A percentile compares a stretch with the other conserved stretches of the same genome.
Evolutionary conservation across 2,888 invertebrate genomes (phyloP).

Genomic region (Erannis defoliaria): DNA sequence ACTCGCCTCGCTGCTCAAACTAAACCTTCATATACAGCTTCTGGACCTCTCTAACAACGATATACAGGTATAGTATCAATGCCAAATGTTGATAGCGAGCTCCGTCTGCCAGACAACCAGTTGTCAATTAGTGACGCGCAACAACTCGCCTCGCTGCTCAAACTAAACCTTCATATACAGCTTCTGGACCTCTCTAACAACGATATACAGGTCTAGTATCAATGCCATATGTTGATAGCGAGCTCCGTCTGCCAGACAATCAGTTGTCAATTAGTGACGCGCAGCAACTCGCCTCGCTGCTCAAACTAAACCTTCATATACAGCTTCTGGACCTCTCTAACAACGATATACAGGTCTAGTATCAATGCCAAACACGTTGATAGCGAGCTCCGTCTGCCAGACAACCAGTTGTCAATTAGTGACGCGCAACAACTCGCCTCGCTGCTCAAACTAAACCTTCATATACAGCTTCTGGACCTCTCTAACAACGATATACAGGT

Average conservation of each 20-base stretch:
- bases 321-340: constrained; percentile 94
- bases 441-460: constrained; percentile 90
- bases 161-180: constrained; percentile 91
- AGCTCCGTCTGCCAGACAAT: constrained; percentile 95
- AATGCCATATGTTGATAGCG: no score
- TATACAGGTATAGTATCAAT: not conserved
- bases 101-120: constrained; percentile 94
- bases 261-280: constrained; percentile 91
- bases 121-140: constrained; percentile 91
- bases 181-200: constrained; percentile 93
- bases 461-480: constrained; percentile 93
- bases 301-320: constrained; percentile 91
- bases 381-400: constrained; percentile 94
- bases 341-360: constrained; percentile 60
- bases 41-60: constrained; percentile 92
- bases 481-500: constrained; percentile 86
- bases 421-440: constrained; percentile 93
- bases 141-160: constrained; percentile 91
- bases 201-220: constrained; percentile 37
- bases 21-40: constrained; percentile 91
- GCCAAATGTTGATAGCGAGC: no score
- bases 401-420: constrained; percentile 90
- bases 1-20: constrained; percentile 90
- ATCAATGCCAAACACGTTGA: no score
- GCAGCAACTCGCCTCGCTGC: constrained; percentile 90